Evolutionary conservation across 2,888 invertebrate species (phyloP), one percentile per base, ranked within the genome.

Genomic region (Caenorhabditis sulstoni): DNA sequence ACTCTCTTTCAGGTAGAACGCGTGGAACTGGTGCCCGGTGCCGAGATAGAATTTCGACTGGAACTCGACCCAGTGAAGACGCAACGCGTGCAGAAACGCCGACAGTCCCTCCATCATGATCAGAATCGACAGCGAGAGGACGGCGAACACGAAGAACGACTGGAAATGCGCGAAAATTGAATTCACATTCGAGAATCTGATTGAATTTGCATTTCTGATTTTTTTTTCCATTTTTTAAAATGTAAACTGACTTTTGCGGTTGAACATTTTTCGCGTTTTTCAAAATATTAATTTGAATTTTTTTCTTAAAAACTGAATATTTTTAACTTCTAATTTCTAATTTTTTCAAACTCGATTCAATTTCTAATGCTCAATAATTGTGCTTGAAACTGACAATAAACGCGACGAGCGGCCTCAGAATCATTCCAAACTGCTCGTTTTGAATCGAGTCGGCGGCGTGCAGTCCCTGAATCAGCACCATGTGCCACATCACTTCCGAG

Each of bases 1-100:
- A 41, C 44, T 73, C 39, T 79, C 73, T 47, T 74, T 76, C 7
- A 81, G 53, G 12, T 95, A 94, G 92, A 98, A 97, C 0, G 98
- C 97, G 88, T 94, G 93, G 92, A 98, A 98, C 39, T 94, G 93
- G 90, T 96, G 95, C 11, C 98, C 98, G 67, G 93, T 93, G 23
- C 97, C 98, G 45, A 93, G 91, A 91, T 98, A 98, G 92, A 99
- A 98, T 91, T 98, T 99, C 92, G 96, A 96, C 92, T 97, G 96
- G 93, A 99, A 98, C 92, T 99, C 98, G 81, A 98, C 97, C 95
- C 95, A 84, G 59, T 84, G 84, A 18, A 84, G 76, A 49, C 84
- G 84, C 16, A 84, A 78, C 22, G 84, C 84, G 61, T 84, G 84
- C 8, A 84, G 74, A 57, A 84, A 84, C 3, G 84, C 84, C 94